Conservation (phyloP, 2,113 vertebrate genomes). For the Arizona elegans region DNA sequence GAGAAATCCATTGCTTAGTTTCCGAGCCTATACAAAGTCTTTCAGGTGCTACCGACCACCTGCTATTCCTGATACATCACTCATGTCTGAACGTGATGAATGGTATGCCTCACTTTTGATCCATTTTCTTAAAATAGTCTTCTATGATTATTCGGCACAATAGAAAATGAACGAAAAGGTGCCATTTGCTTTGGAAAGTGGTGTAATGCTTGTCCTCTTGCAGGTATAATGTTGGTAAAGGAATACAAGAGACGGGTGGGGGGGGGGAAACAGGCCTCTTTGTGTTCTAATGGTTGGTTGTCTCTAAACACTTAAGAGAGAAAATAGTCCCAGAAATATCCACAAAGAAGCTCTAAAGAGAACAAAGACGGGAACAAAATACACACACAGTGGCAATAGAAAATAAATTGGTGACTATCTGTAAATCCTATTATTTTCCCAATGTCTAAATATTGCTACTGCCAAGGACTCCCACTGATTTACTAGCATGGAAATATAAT, state of each 20-base stretch:
- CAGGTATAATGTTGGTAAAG: slow-evolving; percentile 50
- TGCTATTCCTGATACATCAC: background rate
- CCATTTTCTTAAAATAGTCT: background rate
- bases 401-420: slow-evolving; percentile 68
- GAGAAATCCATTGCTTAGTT: background rate
- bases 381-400: slow-evolving; percentile 46
- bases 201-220: background rate
- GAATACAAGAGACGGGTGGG: background rate
- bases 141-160: slow-evolving; percentile 2
- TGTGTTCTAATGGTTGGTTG: background rate
- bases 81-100: background rate
- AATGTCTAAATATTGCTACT: slow-evolving; percentile 60
- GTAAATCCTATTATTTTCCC: slow-evolving; percentile 71
- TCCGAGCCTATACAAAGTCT: background rate
- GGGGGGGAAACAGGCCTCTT: background rate
- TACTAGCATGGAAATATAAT: slow-evolving; percentile 60
- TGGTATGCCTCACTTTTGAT: background rate
- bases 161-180: background rate
- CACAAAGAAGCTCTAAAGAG: slow-evolving; percentile 57
- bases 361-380: slow-evolving; percentile 55
- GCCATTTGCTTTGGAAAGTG: slow-evolving; percentile 4
- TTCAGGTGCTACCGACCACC: background rate
- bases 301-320: slow-evolving; percentile 47
- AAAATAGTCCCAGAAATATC: slow-evolving; percentile 49
- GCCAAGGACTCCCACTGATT: slow-evolving; percentile 58